Conservation (phyloP, 53 echinoderm and acorn worm species). For the Temnopleurus reevesii region DNA sequence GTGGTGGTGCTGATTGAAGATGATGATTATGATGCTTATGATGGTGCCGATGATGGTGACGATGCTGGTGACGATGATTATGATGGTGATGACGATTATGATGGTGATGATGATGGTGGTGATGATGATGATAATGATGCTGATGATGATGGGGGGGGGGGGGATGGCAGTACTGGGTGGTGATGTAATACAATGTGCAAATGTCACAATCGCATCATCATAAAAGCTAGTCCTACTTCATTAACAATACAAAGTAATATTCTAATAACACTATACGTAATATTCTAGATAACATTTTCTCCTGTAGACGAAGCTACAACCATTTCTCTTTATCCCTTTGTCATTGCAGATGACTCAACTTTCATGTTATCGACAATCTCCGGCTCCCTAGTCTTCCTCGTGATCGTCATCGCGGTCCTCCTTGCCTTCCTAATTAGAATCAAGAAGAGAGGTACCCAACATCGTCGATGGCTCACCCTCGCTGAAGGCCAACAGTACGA, state of each 20-base stretch:
- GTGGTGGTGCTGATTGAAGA: neutral
- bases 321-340: neutral
- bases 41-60: neutral
- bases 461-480: conserved; percentile 8
- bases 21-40: neutral
- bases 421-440: neutral
- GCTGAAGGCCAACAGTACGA: neutral
- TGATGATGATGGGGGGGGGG: neutral
- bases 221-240: neutral
- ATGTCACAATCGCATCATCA: too few species aligned
- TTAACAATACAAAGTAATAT: too few species aligned
- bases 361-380: neutral
- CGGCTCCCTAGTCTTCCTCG: conserved; percentile 6
- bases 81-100: neutral
- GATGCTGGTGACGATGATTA: neutral
- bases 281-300: too few species aligned
- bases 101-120: neutral
- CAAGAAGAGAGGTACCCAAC: neutral
- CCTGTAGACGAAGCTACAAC: too few species aligned
- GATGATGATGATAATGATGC: neutral
- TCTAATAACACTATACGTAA: too few species aligned
- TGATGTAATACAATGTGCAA: too few species aligned
- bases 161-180: neutral
- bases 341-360: neutral
- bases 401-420: neutral